These are phyloP conservation scores for Helostoma temminkii DNA, from an alignment of 2,797 vertebrate species.

Conservation along the genomic window DNA sequence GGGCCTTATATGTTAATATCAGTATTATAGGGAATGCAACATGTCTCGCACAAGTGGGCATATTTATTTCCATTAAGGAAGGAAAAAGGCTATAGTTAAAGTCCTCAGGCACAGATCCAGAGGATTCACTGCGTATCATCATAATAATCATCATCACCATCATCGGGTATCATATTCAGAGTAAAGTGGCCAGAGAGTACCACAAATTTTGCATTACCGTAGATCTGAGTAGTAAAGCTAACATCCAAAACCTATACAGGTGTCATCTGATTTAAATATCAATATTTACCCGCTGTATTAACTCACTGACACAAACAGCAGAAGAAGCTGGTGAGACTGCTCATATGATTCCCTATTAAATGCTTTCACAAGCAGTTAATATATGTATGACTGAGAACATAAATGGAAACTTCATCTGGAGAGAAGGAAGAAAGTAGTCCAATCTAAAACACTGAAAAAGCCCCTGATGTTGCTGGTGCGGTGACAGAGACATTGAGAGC, in stretches of 20 bases:
- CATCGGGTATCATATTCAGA: background rate
- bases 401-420: constrained; percentile 5
- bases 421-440: constrained; percentile 3
- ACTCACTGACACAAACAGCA: too few species aligned
- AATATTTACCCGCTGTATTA: too few species aligned
- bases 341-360: background rate
- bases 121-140: background rate
- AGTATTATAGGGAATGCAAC: constrained; percentile 9
- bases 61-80: background rate
- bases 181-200: background rate
- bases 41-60: background rate
- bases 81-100: background rate
- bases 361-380: background rate
- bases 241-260: background rate
- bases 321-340: too few species aligned
- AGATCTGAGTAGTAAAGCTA: background rate
- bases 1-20: background rate
- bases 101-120: background rate
- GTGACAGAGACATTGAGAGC: background rate
- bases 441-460: background rate
- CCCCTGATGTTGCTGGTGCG: constrained; percentile 8
- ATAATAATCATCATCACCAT: constrained; percentile 8
- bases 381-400: constrained; percentile 1
- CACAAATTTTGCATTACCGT: background rate
- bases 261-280: background rate